Percentiles rank a stretch among this genome's conserved stretches.
Evolutionary conservation across 2,113 vertebrate genomes (phyloP).

Genomic region (Cervus canadensis): DNA sequence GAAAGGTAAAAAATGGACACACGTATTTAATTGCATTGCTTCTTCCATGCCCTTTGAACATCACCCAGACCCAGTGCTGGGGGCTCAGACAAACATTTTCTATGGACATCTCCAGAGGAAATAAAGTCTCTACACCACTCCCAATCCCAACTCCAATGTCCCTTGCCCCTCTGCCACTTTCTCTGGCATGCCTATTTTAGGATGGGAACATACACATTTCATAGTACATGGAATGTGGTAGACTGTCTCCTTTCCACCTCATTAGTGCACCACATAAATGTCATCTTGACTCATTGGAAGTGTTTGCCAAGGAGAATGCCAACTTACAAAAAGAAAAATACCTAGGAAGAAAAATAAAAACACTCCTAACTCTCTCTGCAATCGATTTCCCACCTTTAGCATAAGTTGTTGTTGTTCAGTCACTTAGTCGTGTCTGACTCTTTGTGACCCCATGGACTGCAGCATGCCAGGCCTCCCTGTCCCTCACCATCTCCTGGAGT

Average conservation of each 20-base stretch:
- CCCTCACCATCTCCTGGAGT: not conserved
- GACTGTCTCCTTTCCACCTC: conserved; percentile 16
- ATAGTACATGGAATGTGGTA: not conserved
- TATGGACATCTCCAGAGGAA: not conserved
- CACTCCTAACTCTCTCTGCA: not conserved
- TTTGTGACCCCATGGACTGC: not conserved
- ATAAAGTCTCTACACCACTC: not conserved
- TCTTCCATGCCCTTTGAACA: not conserved
- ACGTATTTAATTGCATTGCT: not conserved
- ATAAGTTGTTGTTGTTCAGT: not conserved
- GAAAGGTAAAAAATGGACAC: not conserved
- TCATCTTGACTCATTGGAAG: conserved; percentile 29
- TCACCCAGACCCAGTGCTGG: not conserved
- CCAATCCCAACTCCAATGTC: not conserved
- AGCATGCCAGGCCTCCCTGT: not conserved
- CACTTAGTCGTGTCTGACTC: not conserved
- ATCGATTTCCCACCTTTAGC: not conserved
- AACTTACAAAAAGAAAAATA: not conserved
- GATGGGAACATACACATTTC: not conserved
- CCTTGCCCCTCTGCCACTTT: not conserved
- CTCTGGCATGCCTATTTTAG: not conserved
- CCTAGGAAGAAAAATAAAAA: not conserved
- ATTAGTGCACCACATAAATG: not conserved
- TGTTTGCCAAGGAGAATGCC: not conserved
- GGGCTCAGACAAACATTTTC: not conserved